Conservation (phyloP, 1,140 invertebrate species). For the Drosophila bifasciata region DNA sequence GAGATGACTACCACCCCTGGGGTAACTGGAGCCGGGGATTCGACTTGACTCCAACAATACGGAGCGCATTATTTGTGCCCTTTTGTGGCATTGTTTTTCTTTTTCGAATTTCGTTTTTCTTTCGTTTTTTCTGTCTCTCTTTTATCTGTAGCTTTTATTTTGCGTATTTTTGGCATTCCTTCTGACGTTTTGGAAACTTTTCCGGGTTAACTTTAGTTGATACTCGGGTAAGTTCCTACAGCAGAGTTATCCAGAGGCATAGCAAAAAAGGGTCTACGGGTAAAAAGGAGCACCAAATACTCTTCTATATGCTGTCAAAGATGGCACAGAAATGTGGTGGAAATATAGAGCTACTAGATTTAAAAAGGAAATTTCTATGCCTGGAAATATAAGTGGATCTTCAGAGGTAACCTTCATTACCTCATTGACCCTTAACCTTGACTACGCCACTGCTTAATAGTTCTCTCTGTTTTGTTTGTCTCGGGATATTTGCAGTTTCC, state of each 20-base stretch:
- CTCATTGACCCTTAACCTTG: too few species aligned
- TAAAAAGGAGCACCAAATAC: too few species aligned
- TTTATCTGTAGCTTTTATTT: not conserved
- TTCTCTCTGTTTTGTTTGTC: constrained; percentile 10
- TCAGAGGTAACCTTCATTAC: too few species aligned
- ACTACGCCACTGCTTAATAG: constrained; percentile 16
- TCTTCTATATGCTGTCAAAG: too few species aligned
- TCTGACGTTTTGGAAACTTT: constrained; percentile 45
- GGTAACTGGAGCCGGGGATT: constrained; percentile 9
- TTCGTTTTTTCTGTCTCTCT: constrained; percentile 6
- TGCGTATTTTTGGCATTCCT: constrained; percentile 45
- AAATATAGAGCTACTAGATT: too few species aligned
- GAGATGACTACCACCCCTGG: too few species aligned
- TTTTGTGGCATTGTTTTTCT: constrained; percentile 49
- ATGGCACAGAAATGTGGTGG: too few species aligned
- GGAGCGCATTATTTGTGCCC: constrained; percentile 39
- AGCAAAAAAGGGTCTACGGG: not conserved
- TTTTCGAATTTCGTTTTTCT: constrained; percentile 30
- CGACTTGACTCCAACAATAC: constrained; percentile 45
- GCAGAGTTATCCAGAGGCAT: constrained; percentile 12
- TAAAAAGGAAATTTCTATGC: too few species aligned
- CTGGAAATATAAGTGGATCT: too few species aligned
- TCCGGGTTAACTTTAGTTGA: constrained; percentile 31
- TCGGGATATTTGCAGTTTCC: constrained; percentile 6
- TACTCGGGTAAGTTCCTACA: not conserved